Evolutionary conservation across 2,113 vertebrate species (phyloP).

Genomic region (Madoqua kirkii): DNA sequence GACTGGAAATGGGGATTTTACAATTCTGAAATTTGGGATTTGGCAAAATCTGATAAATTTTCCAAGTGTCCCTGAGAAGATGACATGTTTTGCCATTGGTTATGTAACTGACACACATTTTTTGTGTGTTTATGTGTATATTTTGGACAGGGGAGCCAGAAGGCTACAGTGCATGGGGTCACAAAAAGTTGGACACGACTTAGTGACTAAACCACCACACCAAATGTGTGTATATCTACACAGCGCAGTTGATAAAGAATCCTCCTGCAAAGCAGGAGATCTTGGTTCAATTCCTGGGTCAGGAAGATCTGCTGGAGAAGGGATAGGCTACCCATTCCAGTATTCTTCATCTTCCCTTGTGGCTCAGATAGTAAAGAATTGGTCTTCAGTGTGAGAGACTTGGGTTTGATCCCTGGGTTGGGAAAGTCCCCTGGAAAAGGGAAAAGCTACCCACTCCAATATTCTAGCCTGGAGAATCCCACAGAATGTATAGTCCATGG

Average conservation of each 20-base stretch:
- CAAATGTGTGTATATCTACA: background rate
- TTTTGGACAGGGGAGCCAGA: background rate
- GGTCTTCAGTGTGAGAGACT: background rate
- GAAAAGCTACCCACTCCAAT: background rate
- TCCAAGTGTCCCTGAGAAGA: background rate
- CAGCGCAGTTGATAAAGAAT: background rate
- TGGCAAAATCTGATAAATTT: background rate
- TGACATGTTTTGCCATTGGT: background rate
- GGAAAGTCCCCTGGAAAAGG: background rate
- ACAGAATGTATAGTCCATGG: background rate
- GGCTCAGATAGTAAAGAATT: background rate
- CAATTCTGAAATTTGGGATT: background rate
- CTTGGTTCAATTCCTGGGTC: background rate
- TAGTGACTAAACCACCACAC: background rate
- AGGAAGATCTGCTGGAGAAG: background rate
- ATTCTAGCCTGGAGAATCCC: background rate
- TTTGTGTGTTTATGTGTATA: background rate
- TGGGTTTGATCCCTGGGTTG: background rate
- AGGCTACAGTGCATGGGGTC: background rate
- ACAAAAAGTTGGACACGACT: background rate
- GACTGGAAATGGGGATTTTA: background rate
- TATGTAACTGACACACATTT: background rate
- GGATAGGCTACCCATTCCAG: background rate
- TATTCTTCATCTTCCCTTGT: background rate
- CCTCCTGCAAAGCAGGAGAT: background rate